Base-by-base conservation (phyloP, 2,888 invertebrate genomes). In the Sinelater perroti region DNA sequence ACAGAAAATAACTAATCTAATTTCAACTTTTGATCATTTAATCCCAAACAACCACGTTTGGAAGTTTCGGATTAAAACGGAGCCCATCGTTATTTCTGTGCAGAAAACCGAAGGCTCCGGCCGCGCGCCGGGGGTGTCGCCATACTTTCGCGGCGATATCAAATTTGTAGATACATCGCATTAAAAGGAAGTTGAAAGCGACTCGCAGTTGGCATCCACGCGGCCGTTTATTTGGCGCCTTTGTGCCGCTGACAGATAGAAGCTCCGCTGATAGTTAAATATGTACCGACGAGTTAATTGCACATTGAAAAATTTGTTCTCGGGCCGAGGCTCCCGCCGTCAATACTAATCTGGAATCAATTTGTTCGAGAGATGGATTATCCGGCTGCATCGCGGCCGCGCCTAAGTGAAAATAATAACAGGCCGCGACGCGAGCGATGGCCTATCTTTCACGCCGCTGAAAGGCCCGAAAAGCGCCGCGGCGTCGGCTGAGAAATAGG, bases 401-500 rank as follows among this genome's bases (percentile, higher is more conserved):
- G 5, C 26, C 2, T n/a, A n/a, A n/a, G n/a, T 2, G 10, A 26
- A 26, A 26, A 26, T 26, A 3, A 24, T 53, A 53, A 53, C 45
- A 38, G 45, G 46, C 33, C 21, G 24, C 17, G 26, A 44, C 53
- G 44, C 45, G 40, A 24, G 28, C 28, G 36, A 45, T 46, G 35
- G 57, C 47, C 52, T 57, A 47, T 52, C 52, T 52, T 46, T 52
- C 53, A 52, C 47, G 26, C 47, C 38, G 56, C 20, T 28, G 51
- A 40, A 51, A 51, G 56, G 51, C 51, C 45, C 52, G 38, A 17
- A 36, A 21, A 45, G 51, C 28, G 35, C 21, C 31, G 35, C 31
- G 26, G 44, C 26, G n/a, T n/a, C n/a, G 57, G 52, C 52, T 57
- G 52, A 57, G 53, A 57, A 52, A 57, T 57, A 52, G 52, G 26